Evolutionary conservation across 2,888 invertebrate genomes (phyloP), one percentile per base, ranked within the genome.

Genomic region (Eurytoma californica): DNA sequence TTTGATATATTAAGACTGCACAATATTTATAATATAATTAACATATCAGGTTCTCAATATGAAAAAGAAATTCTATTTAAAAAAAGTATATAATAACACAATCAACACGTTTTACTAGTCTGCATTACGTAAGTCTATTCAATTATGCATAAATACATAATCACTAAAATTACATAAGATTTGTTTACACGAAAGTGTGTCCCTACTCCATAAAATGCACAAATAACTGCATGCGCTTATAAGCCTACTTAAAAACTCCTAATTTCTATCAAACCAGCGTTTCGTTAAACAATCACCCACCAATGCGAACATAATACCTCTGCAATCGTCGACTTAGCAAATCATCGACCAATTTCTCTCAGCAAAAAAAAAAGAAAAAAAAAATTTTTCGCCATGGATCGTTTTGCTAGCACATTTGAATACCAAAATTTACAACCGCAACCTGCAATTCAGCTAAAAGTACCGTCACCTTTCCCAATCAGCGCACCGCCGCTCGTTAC

Each of bases 401-500:
- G 18, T 24, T 13, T n/a, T 12, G 16, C 24, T 4, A 18, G 24
- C 16, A 47, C 3, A 66, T 73, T 60, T 66, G 55, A 78, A 55
- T 60, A 78, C 53, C 30, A 18, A 68, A 61, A 57, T 68, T 63
- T 61, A 51, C n/a, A 75, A 51, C 13, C 60, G 55, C 65, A 39
- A 18, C n/a, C 63, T 63, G n/a, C 63, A 63, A 63, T 28, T 63
- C 12, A n/a, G n/a, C 39, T n/a, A 63, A 63, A 63, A 63, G 39
- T 39, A 20, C 20, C n/a, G 14, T 20, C n/a, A 16, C 39, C 58
- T 72, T 67, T 51, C 57, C 77, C 77, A 77, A 77, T 80, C 69
- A 68, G 72, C 70, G 79, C 72, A 63, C 57, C 47, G 14, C 55
- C 68, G 61, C 66, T 73, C 73, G 80, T 80, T 80, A 80, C 58